Base-by-base conservation (phyloP, 2,113 vertebrate genomes). In the Pluvialis apricaria region DNA sequence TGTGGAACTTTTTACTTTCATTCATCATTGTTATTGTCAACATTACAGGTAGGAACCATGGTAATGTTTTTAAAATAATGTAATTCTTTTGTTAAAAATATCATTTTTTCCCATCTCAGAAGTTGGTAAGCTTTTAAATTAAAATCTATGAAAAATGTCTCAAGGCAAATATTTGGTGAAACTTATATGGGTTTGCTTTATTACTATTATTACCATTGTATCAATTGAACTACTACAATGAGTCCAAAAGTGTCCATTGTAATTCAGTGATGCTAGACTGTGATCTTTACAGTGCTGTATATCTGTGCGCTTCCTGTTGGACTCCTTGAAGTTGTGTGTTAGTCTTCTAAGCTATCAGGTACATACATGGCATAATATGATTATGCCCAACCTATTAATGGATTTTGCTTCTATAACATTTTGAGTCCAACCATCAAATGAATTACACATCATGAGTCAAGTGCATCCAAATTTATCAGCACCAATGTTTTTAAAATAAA, bases 121-220 rank as follows among this genome's bases (percentile, higher is more conserved):
- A 40, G 29, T 13, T n/a, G 4, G 6, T 9, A 51, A 47, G 6
- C 19, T 66, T 61, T 47, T n/a, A 42, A 58, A 8, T 71, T 3
- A 11, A 72, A 40, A 55, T n/a, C n/a, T n/a, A n/a, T n/a, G 6
- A 36, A 60, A 57, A 55, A 10, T 65, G 4, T 11, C 14, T 72
- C 4, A 19, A 44, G 6, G 15, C 6, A 31, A 60, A 55, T 55
- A 17, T 4, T 38, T 28, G 6, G 6, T 71, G 2, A 38, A 61
- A 65, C 9, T 5, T 29, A 0, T 9, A 19, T 38, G 22, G 3
- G 20, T 78, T 34, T 65, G 5, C 26, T 47, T 84, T 80, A 26
- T 20, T 34, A 6, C 7, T 47, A 0, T 32, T 12, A 2, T 6
- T 66, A 45, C 44, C 17, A 5, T 36, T 47, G 2, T 70, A 2